A percentile compares a stretch with the other conserved stretches of the same genome.
Conservation (phyloP, 2,888 invertebrate genomes). For the Hedychridium roseum region DNA sequence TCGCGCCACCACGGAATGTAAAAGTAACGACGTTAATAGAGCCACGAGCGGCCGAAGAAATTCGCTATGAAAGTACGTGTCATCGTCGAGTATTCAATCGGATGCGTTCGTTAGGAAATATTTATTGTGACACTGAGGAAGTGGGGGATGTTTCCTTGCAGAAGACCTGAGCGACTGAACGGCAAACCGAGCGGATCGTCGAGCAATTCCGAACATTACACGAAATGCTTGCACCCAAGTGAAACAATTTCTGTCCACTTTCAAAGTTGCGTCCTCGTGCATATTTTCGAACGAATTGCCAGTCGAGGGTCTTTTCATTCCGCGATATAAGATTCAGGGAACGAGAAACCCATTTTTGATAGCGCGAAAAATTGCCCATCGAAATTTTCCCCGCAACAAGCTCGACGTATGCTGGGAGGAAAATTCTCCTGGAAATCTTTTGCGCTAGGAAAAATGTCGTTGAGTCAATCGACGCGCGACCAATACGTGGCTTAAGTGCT, state of each 20-base stretch:
- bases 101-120: conserved; percentile 17
- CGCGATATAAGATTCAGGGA: conserved; percentile 17
- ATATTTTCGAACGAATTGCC: conserved; percentile 8
- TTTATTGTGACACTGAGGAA: conserved; percentile 14
- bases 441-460: too few species aligned
- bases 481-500: conserved; percentile 6
- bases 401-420: too few species aligned
- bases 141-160: neutral
- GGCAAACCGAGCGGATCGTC: conserved; percentile 17
- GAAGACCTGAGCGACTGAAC: neutral
- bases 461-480: conserved; percentile 21
- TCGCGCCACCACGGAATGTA: neutral
- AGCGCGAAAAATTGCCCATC: too few species aligned
- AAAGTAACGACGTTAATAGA: conserved; percentile 4
- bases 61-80: neutral
- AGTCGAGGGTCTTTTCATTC: conserved; percentile 7
- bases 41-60: conserved; percentile 5
- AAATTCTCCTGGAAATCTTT: too few species aligned
- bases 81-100: conserved; percentile 3
- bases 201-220: conserved; percentile 17
- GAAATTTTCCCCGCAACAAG: too few species aligned
- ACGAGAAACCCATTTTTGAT: conserved; percentile 21
- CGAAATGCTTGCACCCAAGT: conserved; percentile 9
- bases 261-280: conserved; percentile 5
- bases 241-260: neutral